Percentiles rank a stretch among this genome's conserved stretches.
Evolutionary conservation across 2,888 invertebrate genomes (phyloP).

Genomic region (Patella caerulea): DNA sequence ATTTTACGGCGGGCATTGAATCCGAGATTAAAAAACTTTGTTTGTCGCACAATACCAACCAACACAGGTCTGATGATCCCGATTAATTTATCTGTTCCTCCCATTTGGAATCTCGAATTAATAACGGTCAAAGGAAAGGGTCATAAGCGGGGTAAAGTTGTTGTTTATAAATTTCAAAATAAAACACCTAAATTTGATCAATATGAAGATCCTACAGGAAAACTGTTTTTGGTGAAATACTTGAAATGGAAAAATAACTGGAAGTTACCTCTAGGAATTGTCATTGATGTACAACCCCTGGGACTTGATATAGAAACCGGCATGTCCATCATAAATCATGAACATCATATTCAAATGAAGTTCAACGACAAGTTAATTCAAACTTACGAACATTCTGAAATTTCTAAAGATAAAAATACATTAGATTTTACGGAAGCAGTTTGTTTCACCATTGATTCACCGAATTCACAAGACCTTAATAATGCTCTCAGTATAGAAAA

Average conservation of each 20-base stretch:
- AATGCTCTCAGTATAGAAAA: slow-evolving; percentile 46
- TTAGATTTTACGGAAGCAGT: slow-evolving; percentile 34
- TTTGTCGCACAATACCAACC: slow-evolving; percentile 55
- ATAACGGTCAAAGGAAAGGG: background rate
- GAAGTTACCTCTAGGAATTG: slow-evolving; percentile 59
- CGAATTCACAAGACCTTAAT: slow-evolving; percentile 44
- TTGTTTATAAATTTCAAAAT: background rate
- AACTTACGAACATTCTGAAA: no score
- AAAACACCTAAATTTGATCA: slow-evolving; percentile 48
- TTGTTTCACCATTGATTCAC: slow-evolving; percentile 52
- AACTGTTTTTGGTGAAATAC: slow-evolving; percentile 62
- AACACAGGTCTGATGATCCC: slow-evolving; percentile 62
- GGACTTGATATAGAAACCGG: slow-evolving; percentile 45
- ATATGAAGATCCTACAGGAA: slow-evolving; percentile 50
- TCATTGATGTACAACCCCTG: slow-evolving; percentile 57
- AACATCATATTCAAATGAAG: slow-evolving; percentile 50
- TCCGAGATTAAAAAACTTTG: slow-evolving; percentile 52
- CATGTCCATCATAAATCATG: slow-evolving; percentile 55
- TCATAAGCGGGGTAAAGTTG: background rate
- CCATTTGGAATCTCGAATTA: slow-evolving; percentile 54
- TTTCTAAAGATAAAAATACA: no score
- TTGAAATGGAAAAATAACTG: slow-evolving; percentile 60
- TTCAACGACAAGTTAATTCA: slow-evolving; percentile 22
- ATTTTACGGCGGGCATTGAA: slow-evolving; percentile 55
- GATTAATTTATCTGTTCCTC: slow-evolving; percentile 54